Evolutionary conservation across 2,797 vertebrate genomes (phyloP), one percentile per base, ranked within the genome.

Genomic region (Tadarida brasiliensis): DNA sequence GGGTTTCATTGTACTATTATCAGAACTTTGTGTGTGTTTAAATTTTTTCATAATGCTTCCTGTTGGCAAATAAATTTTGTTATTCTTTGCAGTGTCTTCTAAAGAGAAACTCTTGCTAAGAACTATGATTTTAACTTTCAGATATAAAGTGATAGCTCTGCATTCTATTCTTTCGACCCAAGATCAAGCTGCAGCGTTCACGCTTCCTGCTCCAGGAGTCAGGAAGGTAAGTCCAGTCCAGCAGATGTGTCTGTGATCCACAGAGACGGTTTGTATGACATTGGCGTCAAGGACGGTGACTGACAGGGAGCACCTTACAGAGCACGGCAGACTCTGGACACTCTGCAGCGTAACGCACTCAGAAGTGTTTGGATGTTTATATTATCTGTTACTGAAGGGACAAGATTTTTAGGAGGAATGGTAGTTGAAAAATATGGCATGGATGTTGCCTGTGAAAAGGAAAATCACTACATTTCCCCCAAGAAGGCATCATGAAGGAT

Each of bases 101-200:
- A 95, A 96, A 95, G 94, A 94, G 91, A 96, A 95, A 94, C 67
- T 93, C 85, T 97, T 96, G 95, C 95, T 98, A 96, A 97, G 94
- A 97, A 95, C 94, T 96, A 80, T 97, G 93, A 95, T 97, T 98
- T 97, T 94, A 51, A 54, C 71, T 98, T 97, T 93, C 94, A 99
- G 99, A 97, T 99, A 99, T 97, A 99, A 97, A 95, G 97, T 99
- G 94, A 99, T 99, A 95, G 99, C 99, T 56, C 99, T 99, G 30
- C 99, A 99, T 98, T 99, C 99, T 0, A 99, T 99, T 56, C 99
- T 99, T 61, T 99, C 99, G 0, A 99, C 99, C 6, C 99, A 99
- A 98, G 99, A 99, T 96, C 99, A 99, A 97, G 99, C 99, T 92
- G 97, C 99, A 96, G 99, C 99, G 1, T 99, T 99, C 97, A 99